Base-by-base conservation (phyloP, 2,113 vertebrate genomes). In the Eleginops maclovinus region DNA sequence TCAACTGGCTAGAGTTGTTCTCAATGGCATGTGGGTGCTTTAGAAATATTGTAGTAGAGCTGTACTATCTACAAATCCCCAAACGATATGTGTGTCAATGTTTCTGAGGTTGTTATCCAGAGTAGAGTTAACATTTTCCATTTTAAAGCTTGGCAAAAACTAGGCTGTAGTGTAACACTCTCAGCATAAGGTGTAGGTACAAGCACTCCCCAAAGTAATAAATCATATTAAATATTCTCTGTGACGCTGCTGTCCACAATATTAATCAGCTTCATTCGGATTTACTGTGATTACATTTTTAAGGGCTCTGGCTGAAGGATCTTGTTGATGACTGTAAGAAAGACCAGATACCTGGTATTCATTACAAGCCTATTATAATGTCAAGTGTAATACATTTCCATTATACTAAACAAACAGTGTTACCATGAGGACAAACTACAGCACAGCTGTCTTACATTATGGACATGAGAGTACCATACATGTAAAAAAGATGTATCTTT, bases 331-430 rank as follows among this genome's bases (percentile, higher is more conserved):
- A 62, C 79, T 62, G n/a, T 73, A 87, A 80, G 43, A 79, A 54
- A 71, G 54, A 83, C 56, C 70, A 87, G 84, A 84, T 82, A 85
- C 78, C 85, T 89, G 83, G 83, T 75, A 81, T 88, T 88, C 68
- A 87, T 92, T 89, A 85, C 51, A 70, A 79, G 75, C 44, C 81
- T 79, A 86, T 88, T 88, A 85, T 64, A 83, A 79, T 82, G 83
- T 74, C 81, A 86, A 51, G 55, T 76, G 72, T 40, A 60, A 77
- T 79, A 76, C 51, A 75, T 87, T 85, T 89, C 77, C 75, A 76
- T 87, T 86, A 83, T 31, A 81, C 55, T 79, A 84, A 87, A 89
- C 75, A 91, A 91, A 89, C 81, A 90, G 61, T 76, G 84, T 89
- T 81, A 58, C 86, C 87, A 92, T 79, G 84, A 75, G 46, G 75